These are phyloP conservation scores for Chalcosyrphus nemorum DNA, from an alignment of 2,888 invertebrate species.

Conservation along the genomic window DNA sequence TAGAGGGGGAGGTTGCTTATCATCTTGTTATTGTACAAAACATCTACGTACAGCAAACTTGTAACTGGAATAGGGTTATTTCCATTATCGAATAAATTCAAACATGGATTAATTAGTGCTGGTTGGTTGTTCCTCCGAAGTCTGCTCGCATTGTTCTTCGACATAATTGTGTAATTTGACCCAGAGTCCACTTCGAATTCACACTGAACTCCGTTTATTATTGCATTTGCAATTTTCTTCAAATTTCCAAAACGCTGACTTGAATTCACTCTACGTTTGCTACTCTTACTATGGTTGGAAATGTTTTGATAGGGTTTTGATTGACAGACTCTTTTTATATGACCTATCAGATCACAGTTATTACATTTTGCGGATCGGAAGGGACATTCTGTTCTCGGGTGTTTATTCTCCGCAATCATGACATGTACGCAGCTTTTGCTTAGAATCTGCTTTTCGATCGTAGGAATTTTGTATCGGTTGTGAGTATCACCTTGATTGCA, in stretches of 20 bases:
- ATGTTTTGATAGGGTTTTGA: background rate
- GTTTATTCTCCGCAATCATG: background rate
- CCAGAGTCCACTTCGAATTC: background rate
- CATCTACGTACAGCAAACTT: background rate
- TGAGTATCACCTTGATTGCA: background rate
- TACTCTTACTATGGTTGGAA: background rate
- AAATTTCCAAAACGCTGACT: background rate
- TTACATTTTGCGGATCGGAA: conserved; percentile 1
- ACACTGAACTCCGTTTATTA: background rate
- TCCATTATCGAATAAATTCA: background rate
- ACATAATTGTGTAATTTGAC: background rate
- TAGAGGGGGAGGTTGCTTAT: background rate
- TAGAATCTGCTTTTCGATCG: background rate
- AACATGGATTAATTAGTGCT: background rate
- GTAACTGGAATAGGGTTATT: background rate
- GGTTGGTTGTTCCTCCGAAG: background rate
- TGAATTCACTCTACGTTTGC: background rate
- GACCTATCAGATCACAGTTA: background rate
- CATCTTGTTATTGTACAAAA: background rate
- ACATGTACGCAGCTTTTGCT: background rate
- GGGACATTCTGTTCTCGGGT: background rate
- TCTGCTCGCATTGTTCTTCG: background rate
- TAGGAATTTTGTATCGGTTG: background rate
- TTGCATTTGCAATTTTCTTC: background rate
- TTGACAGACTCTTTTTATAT: conserved; percentile 4